Conservation (phyloP, 2,113 vertebrate species). For the Fregata magnificens region DNA sequence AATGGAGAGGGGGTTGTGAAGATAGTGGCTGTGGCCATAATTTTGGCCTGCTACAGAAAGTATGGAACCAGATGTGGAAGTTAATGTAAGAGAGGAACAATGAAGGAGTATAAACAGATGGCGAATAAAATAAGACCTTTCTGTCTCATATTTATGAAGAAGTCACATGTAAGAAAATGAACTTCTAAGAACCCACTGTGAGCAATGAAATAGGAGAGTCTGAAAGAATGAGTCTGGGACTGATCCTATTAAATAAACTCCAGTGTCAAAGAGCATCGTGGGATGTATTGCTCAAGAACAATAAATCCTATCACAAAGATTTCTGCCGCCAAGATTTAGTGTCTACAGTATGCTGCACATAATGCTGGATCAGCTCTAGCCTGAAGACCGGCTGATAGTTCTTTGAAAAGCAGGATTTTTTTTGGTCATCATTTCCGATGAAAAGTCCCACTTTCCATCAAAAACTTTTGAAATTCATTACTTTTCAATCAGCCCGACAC, state of each 20-base stretch:
- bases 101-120: constrained; percentile 53
- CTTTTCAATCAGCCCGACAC: neutral
- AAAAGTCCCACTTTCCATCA: neutral
- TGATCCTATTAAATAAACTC: constrained; percentile 52
- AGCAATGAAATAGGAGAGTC: constrained; percentile 55
- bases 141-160: constrained; percentile 53
- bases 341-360: neutral
- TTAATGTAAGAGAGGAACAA: constrained; percentile 16
- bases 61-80: constrained; percentile 45
- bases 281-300: constrained; percentile 40
- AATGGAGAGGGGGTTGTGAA: neutral
- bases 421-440: neutral
- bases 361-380: neutral
- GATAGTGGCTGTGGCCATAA: neutral
- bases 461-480: neutral
- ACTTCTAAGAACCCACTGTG: constrained; percentile 53
- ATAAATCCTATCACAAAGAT: constrained; percentile 37
- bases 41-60: neutral
- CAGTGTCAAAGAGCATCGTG: constrained; percentile 7
- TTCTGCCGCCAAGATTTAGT: neutral
- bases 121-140: constrained; percentile 51
- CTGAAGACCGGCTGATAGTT: neutral
- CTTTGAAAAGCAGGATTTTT: neutral
- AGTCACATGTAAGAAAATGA: constrained; percentile 46
- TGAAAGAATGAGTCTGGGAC: constrained; percentile 29